These are phyloP conservation scores for Lasioglossum marginatum DNA, from an alignment of 2,888 invertebrate species.

Conservation along the genomic window DNA sequence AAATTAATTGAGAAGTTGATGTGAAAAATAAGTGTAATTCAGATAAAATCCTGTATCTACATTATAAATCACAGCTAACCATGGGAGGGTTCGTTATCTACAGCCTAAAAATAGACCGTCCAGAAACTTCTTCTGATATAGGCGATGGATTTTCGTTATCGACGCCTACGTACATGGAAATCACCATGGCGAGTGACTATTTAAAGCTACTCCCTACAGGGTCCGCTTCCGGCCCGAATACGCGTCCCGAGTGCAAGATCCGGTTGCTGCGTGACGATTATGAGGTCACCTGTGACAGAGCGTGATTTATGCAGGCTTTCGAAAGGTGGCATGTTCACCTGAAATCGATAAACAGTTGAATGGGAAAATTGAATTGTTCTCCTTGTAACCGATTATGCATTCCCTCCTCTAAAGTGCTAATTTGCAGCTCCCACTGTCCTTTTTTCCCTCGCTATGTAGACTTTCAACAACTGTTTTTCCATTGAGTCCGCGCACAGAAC, in stretches of 20 bases:
- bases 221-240: slow-evolving; percentile 75
- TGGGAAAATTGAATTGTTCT: slow-evolving; percentile 19
- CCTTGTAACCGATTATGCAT: neutral
- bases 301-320: slow-evolving; percentile 58
- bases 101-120: slow-evolving; percentile 37
- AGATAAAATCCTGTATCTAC: neutral
- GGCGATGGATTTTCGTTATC: slow-evolving; percentile 36
- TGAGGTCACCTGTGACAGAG: slow-evolving; percentile 59
- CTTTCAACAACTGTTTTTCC: slow-evolving; percentile 14
- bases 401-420: neutral
- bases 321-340: slow-evolving; percentile 45
- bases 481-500: slow-evolving; percentile 14
- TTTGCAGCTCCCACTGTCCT: neutral
- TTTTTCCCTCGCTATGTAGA: neutral
- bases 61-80: neutral
- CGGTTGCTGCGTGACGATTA: slow-evolving; percentile 67
- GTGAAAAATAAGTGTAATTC: neutral
- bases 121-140: slow-evolving; percentile 31
- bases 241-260: slow-evolving; percentile 70
- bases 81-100: neutral
- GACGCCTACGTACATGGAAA: slow-evolving; percentile 42
- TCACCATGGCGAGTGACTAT: slow-evolving; percentile 52
- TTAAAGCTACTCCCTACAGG: slow-evolving; percentile 68
- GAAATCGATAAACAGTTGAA: slow-evolving; percentile 37
- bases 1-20: neutral